These are phyloP conservation scores for Saturnia japonica DNA, from an alignment of 2,888 invertebrate genomes.

Conservation along the genomic window DNA sequence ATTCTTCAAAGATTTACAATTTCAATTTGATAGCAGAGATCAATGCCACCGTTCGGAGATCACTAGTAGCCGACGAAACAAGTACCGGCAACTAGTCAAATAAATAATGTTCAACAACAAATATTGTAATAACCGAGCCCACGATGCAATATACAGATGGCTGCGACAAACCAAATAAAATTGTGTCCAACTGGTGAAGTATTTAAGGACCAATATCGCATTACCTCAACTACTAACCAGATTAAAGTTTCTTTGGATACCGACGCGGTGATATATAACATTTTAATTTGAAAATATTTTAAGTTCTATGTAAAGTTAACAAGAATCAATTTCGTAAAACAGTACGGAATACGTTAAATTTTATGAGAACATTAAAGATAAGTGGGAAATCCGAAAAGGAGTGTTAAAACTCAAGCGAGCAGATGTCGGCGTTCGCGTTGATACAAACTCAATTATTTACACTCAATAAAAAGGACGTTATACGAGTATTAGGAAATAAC, in stretches of 20 bases:
- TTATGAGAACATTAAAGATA: conserved; percentile 78
- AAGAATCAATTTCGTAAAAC: conserved; percentile 50
- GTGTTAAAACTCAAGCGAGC: conserved; percentile 69
- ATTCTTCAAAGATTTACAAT: conserved; percentile 52
- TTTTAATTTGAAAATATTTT: conserved; percentile 40
- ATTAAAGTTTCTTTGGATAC: conserved; percentile 63
- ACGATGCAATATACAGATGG: conserved; percentile 42
- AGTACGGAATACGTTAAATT: conserved; percentile 61
- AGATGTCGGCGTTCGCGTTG: conserved; percentile 73
- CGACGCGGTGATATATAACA: conserved; percentile 61
- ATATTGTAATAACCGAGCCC: conserved; percentile 73
- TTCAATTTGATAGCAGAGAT: conserved; percentile 52
- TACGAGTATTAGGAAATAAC: conserved; percentile 76
- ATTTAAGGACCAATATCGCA: conserved; percentile 55
- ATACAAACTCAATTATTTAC: conserved; percentile 81
- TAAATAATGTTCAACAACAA: conserved; percentile 76
- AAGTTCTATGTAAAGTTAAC: conserved; percentile 40
- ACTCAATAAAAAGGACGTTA: conserved; percentile 81
- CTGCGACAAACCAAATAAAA: conserved; percentile 49
- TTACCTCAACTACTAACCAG: conserved; percentile 46
- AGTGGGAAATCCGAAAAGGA: conserved; percentile 80
- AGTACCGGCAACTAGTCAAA: conserved; percentile 65
- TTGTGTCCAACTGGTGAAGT: conserved; percentile 42
- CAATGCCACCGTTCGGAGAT: conserved; percentile 55
- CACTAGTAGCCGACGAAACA: conserved; percentile 53